Conservation (phyloP, 2,113 vertebrate species). For the Athene cunicularia region DNA sequence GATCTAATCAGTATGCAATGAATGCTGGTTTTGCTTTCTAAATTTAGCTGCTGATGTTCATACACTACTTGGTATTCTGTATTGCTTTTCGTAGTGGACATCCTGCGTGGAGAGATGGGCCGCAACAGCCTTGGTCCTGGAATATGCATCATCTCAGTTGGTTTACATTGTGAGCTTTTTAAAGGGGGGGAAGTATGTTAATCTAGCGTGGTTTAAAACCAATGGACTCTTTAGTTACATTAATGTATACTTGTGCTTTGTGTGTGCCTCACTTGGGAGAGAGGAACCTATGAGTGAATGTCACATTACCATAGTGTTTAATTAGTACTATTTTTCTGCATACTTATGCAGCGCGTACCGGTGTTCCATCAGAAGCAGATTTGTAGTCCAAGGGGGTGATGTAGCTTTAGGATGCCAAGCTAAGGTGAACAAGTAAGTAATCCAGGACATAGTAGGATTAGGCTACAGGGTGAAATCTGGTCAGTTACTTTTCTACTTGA, state of each 20-base stretch:
- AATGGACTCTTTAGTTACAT: not conserved
- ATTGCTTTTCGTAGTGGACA: not conserved
- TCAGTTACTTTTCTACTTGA: slow-evolving; percentile 20
- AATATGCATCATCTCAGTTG: not conserved
- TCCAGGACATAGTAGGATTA: slow-evolving; percentile 22
- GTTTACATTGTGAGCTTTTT: not conserved
- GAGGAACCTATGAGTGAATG: not conserved
- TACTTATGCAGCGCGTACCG: not conserved
- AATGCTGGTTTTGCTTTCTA: slow-evolving; percentile 26
- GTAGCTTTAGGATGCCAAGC: not conserved
- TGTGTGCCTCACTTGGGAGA: not conserved
- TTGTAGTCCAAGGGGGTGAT: not conserved
- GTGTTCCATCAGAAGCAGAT: not conserved
- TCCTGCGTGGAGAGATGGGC: not conserved
- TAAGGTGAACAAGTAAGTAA: not conserved
- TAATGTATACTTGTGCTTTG: not conserved
- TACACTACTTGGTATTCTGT: not conserved
- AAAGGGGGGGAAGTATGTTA: not conserved
- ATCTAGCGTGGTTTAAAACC: not conserved
- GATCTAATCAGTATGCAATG: not conserved
- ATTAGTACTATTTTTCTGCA: not conserved
- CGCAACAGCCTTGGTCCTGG: not conserved
- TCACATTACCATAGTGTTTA: not conserved
- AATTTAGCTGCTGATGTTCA: slow-evolving; percentile 48
- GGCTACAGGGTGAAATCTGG: not conserved